Percentiles rank a stretch among this genome's conserved stretches.
phyloP scores from a whole-genome alignment of 2,888 invertebrate species.

The Plebejus melissa region DNA sequence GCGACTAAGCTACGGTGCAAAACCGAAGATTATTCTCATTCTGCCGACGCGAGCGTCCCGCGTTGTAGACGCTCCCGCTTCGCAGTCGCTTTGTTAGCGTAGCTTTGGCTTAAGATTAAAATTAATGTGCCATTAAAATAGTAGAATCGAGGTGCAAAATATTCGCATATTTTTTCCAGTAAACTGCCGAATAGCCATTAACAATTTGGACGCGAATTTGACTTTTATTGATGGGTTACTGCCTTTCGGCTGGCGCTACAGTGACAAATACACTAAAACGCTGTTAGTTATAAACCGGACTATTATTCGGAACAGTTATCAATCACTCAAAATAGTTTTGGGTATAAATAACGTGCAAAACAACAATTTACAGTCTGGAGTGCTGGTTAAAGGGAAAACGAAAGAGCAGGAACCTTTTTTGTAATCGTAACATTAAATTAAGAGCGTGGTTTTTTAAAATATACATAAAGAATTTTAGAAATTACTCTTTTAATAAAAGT shows the following conservation, averaged over 20 bases:
- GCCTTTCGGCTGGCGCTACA: neutral
- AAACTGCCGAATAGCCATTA: neutral
- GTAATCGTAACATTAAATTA: no score
- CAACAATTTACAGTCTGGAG: neutral
- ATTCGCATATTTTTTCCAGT: neutral
- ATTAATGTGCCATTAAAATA: neutral
- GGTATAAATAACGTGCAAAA: neutral
- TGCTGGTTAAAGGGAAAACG: no score
- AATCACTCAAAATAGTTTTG: neutral
- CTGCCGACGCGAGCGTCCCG: no score
- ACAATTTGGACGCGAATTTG: conserved; percentile 11
- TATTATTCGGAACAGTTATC: neutral
- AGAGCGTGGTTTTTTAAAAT: no score
- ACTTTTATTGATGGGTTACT: conserved; percentile 9
- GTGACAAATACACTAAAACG: neutral
- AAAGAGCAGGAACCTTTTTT: no score
- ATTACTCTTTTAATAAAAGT: no score
- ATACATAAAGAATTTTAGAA: no score
- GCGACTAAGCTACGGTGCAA: no score
- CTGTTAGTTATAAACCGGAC: neutral
- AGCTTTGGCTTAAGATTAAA: no score
- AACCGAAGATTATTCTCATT: no score
- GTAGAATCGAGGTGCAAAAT: neutral
- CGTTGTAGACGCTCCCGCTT: no score
- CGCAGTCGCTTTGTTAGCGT: no score